Base-by-base conservation (phyloP, 2,797 vertebrate genomes). In the Triplophysa bombifrons region DNA sequence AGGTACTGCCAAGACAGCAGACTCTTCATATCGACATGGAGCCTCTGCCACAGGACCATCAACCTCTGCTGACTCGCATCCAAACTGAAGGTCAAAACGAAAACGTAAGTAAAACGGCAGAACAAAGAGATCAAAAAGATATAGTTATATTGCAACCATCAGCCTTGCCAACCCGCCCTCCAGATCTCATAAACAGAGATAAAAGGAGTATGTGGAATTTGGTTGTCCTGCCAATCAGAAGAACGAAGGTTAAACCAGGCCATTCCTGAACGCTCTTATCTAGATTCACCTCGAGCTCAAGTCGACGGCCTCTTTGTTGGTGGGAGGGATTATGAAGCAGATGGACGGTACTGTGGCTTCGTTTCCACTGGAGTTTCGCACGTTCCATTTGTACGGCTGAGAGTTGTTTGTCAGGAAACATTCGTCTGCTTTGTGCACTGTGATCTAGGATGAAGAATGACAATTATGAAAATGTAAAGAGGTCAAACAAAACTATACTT, bases 1-100 rank as follows among this genome's bases (percentile, higher is more conserved):
- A 98, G 93, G 86, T 91, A 94, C 90, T 98, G 96, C 95, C 96
- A 98, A 3, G 96, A 94, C 55, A 96, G 76, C 1, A 98, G 91
- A 82, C 95, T 95, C 92, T 91, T 94, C 94, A 99, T 85, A 87
- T 98, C 95, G 81, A 95, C 90, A 1, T 94, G 92, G 84, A 97
- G 86, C 9, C 89, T 94, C 82, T 96, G 95, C 96, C 96, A 97
- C 82, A 94, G 88, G 0, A 72, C 64, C 25, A 94, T 91, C 73
- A 98, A 87, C 69, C 90, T 87, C 90, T 96, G 95, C 74, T 95
- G 95, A 81, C 90, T 86, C 6, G 85, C 85, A 17, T 97, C 95
- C 90, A 99, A 86, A 50, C 97, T 99, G 88, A 71, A 77, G 66
- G 51, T 7, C 25, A 41, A 0, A 0, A 44, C 38, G 20, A 0